Percentiles rank a stretch among this genome's conserved stretches.
Evolutionary conservation across 2,113 vertebrate genomes (phyloP).

Genomic region (Himantopus leucocephalus): DNA sequence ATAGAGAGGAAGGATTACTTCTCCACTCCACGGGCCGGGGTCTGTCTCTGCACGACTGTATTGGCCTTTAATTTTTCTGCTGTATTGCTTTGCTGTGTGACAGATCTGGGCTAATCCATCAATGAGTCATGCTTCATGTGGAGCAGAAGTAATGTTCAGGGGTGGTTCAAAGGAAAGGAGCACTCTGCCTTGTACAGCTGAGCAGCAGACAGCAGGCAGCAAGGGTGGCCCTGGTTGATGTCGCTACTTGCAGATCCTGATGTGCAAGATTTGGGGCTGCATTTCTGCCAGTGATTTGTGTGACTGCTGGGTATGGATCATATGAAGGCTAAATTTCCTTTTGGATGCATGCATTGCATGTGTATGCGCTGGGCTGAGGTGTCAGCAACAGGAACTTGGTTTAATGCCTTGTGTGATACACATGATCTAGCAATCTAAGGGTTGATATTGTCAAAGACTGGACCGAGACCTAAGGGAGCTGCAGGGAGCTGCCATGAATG

Average conservation of each 20-base stretch:
- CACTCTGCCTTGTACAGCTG: neutral
- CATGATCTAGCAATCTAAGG: neutral
- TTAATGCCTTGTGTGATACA: too few relatives aligned
- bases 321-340: neutral
- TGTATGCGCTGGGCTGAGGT: neutral
- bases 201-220: neutral
- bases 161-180: neutral
- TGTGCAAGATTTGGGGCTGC: neutral
- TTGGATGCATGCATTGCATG: neutral
- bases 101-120: neutral
- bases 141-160: neutral
- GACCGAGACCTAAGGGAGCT: neutral
- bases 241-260: fast-evolving
- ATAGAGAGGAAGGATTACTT: neutral
- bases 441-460: neutral
- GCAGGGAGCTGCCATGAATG: neutral
- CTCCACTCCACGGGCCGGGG: fast-evolving
- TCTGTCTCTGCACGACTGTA: neutral
- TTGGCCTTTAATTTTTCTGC: neutral
- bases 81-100: neutral
- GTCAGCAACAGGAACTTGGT: neutral
- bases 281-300: neutral
- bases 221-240: neutral
- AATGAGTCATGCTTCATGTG: neutral
- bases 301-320: neutral